Base-by-base conservation (phyloP, 2,888 invertebrate species). In the Limnephilus auricula region DNA sequence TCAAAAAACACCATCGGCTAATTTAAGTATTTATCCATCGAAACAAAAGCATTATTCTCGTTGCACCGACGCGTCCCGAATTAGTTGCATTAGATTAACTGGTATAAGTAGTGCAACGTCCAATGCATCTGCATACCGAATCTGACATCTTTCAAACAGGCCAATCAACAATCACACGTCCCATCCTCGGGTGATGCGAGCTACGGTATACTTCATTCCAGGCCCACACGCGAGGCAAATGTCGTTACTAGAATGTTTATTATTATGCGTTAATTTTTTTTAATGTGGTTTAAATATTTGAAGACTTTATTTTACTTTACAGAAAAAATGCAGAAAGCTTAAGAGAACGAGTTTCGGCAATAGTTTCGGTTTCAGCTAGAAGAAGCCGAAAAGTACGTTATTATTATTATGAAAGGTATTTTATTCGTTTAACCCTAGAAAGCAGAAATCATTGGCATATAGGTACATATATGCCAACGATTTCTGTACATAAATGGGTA, bases 61-160 rank as follows among this genome's bases (percentile, higher is more conserved):
- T 65, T 65, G 25, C n/a, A 65, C 65, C 9, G 34, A 88, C 32
- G 34, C 87, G 79, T 88, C 87, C 40, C 31, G 32, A 88, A 88
- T 34, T 32, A 88, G 87, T 37, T 88, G 87, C 87, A 88, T 88
- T 88, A 88, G 87, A 79, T 34, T 79, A n/a, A 37, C 86, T 31
- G 78, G 65, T 79, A 88, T 65, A 79, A 79, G 87, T 65, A 65
- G 86, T 78, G 45, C 91, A 65, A 9, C 85, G 50, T 65, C 89
- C 65, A 88, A 78, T 92, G 90, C 92, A 91, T 91, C 91, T 89
- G 89, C 91, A 90, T 92, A 89, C 92, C 91, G 82, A 86, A 91
- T 90, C 87, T 91, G 92, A 92, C 91, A 83, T 78, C 50, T 90
- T 91, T 90, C 92, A 92, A 92, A 92, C 92, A 92, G 89, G 79